phyloP scores from a whole-genome alignment of 2,888 invertebrate genomes.

The Nycteola revayana region DNA sequence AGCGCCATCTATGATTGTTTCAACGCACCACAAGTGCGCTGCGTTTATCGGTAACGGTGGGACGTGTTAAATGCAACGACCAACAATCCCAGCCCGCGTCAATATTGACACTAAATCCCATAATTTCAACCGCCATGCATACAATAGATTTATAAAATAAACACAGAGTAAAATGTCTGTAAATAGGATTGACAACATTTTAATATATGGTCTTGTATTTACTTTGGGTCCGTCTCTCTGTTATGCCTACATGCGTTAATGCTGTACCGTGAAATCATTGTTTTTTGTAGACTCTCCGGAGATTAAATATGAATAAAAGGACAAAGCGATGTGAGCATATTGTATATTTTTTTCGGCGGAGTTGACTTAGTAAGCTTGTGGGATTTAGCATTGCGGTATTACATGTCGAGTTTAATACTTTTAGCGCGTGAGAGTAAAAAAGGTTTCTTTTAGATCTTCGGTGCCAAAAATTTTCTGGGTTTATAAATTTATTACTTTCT shows the following conservation, averaged over 20 bases:
- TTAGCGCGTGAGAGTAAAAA: slow-evolving; percentile 49
- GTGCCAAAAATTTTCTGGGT: slow-evolving; percentile 2
- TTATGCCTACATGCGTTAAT: slow-evolving; percentile 81
- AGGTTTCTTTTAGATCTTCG: slow-evolving; percentile 16
- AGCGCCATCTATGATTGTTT: slow-evolving; percentile 57
- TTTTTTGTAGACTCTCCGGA: slow-evolving; percentile 73
- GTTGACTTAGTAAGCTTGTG: slow-evolving; percentile 67
- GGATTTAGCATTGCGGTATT: slow-evolving; percentile 58
- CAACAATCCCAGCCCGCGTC: slow-evolving; percentile 66
- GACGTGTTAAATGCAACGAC: slow-evolving; percentile 77
- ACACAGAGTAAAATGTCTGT: slow-evolving; percentile 79
- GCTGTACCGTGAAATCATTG: slow-evolving; percentile 80
- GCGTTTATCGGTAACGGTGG: slow-evolving; percentile 54
- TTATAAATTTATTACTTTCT: slow-evolving; percentile 4
- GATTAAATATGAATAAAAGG: slow-evolving; percentile 80
- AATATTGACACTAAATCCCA: slow-evolving; percentile 80
- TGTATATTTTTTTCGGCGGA: slow-evolving; percentile 56
- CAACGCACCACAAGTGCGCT: slow-evolving; percentile 30
- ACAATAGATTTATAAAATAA: slow-evolving; percentile 82
- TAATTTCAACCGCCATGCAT: slow-evolving; percentile 78
- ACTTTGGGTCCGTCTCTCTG: slow-evolving; percentile 71
- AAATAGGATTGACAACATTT: slow-evolving; percentile 81
- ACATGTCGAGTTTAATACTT: slow-evolving; percentile 53
- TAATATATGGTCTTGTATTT: slow-evolving; percentile 78
- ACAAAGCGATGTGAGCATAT: slow-evolving; percentile 68